phyloP scores from a whole-genome alignment of 2,113 vertebrate genomes.

The Eupsittula cactorum region DNA sequence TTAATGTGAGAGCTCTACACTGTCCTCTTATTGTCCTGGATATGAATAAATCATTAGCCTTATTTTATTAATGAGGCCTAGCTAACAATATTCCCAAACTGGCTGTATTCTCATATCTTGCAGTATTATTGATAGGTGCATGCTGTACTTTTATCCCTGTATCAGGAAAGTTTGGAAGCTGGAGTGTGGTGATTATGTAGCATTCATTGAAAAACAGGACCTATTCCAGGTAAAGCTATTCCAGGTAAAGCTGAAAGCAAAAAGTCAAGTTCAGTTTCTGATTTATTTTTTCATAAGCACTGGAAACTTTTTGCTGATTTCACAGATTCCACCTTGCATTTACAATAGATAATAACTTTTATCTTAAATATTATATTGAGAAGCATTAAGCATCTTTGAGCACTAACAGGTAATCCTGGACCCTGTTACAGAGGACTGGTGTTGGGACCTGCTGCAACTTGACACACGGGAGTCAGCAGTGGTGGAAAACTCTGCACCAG shows the following conservation, averaged over 20 bases:
- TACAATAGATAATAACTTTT: background rate
- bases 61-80: slow-evolving; percentile 80
- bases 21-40: slow-evolving; percentile 75
- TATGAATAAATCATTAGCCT: slow-evolving; percentile 80
- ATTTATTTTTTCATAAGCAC: background rate
- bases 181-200: background rate
- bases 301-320: background rate
- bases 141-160: background rate
- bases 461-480: background rate
- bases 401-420: background rate
- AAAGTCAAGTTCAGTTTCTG: background rate
- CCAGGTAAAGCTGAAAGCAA: background rate
- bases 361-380: background rate
- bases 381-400: background rate
- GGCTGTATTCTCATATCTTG: slow-evolving; percentile 47
- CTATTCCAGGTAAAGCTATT: background rate
- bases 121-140: slow-evolving; percentile 1
- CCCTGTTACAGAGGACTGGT: background rate
- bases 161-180: background rate
- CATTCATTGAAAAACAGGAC: background rate
- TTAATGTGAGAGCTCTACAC: slow-evolving; percentile 59
- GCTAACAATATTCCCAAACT: slow-evolving; percentile 71
- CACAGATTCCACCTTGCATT: background rate
- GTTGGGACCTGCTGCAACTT: background rate
- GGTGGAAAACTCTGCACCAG: background rate